Conservation (phyloP, 2,797 vertebrate species). For the Eleutherodactylus coqui region DNA sequence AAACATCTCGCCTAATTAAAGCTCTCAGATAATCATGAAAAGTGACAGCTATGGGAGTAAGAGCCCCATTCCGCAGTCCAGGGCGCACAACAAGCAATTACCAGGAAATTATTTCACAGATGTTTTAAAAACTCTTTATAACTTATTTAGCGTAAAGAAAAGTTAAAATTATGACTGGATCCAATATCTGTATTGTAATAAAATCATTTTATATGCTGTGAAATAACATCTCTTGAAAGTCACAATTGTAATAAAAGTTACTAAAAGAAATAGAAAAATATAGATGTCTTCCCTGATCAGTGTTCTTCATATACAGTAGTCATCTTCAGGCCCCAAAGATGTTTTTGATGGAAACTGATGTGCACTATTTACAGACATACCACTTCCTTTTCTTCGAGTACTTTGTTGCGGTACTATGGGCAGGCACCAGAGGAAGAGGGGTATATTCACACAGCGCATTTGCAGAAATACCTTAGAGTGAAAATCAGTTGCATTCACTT, state of each 20-base stretch:
- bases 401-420: not conserved
- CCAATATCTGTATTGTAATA: not conserved
- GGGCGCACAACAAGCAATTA: not conserved
- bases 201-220: not conserved
- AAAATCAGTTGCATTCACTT: no score
- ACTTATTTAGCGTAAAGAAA: not conserved
- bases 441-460: no score
- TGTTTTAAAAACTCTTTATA: not conserved
- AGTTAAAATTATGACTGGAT: not conserved
- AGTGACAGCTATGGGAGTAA: slow-evolving; percentile 53
- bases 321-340: not conserved
- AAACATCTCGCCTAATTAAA: slow-evolving; percentile 53
- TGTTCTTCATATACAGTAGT: not conserved
- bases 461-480: no score
- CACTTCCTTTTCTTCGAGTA: not conserved
- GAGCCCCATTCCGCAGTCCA: not conserved
- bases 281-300: not conserved
- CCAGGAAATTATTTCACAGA: not conserved
- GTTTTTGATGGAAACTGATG: not conserved
- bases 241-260: not conserved
- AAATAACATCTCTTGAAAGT: not conserved
- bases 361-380: not conserved
- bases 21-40: slow-evolving; percentile 34
- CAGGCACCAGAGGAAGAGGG: not conserved
- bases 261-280: not conserved